Evolutionary conservation across 1,140 invertebrate genomes (phyloP).

Genomic region (Helicoverpa zea): DNA sequence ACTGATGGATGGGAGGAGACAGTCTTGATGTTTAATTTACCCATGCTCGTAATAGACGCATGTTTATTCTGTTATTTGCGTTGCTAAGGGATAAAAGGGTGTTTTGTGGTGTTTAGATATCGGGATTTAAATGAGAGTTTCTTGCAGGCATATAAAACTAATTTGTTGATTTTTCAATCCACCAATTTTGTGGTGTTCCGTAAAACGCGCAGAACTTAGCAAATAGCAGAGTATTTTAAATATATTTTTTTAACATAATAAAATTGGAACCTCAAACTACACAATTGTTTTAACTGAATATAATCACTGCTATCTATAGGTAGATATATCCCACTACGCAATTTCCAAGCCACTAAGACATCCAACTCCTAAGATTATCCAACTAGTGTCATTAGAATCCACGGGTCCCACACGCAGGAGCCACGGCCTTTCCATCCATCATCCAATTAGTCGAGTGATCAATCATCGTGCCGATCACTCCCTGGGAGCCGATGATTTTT

Average conservation of each 20-base stretch:
- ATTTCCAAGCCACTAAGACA: background rate
- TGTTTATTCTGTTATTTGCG: slow-evolving; percentile 38
- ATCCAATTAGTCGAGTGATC: slow-evolving; percentile 89
- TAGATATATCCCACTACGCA: background rate
- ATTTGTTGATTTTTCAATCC: too few species aligned
- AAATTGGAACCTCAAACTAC: too few species aligned
- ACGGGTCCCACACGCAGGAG: slow-evolving; percentile 16
- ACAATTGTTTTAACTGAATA: too few species aligned
- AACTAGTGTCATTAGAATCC: background rate
- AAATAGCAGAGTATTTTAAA: too few species aligned
- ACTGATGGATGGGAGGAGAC: slow-evolving; percentile 65
- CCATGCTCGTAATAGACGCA: slow-evolving; percentile 21
- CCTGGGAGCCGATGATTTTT: slow-evolving; percentile 81
- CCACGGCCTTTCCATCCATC: slow-evolving; percentile 85
- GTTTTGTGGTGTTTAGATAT: background rate
- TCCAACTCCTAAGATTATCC: background rate
- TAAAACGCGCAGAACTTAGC: too few species aligned
- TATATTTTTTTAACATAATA: too few species aligned
- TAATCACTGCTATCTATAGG: too few species aligned
- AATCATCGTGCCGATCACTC: slow-evolving; percentile 87
- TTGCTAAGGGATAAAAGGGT: background rate
- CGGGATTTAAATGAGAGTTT: too few species aligned
- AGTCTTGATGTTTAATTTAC: slow-evolving; percentile 78
- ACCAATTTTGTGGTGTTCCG: too few species aligned
- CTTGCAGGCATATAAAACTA: too few species aligned